Conservation (phyloP, 2,113 vertebrate species). For the Amblyopsis rosae region DNA sequence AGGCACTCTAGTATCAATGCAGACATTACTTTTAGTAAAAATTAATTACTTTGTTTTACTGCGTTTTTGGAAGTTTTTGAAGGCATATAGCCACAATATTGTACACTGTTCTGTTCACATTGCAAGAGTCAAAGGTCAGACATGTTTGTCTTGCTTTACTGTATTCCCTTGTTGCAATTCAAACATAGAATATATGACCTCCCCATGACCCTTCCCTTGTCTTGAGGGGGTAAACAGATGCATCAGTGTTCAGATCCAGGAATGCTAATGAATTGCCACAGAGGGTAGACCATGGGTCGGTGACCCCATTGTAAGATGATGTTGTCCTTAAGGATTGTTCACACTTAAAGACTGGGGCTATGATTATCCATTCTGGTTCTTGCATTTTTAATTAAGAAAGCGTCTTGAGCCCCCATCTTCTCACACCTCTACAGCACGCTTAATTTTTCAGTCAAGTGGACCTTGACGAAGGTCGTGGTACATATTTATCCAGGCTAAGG, state of each 20-base stretch:
- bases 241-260: slow-evolving; percentile 14
- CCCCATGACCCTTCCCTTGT: slow-evolving; percentile 28
- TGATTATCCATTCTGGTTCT: slow-evolving; percentile 25
- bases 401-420: slow-evolving; percentile 6
- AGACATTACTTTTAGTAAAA: not conserved
- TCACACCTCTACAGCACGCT: slow-evolving; percentile 10
- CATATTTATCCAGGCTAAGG: slow-evolving; percentile 43
- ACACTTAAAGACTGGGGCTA: slow-evolving; percentile 22
- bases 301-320: slow-evolving; percentile 28
- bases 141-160: not conserved
- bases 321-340: slow-evolving; percentile 26
- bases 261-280: slow-evolving; percentile 24
- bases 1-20: not conserved
- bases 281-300: slow-evolving; percentile 17
- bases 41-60: not conserved
- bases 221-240: slow-evolving; percentile 20
- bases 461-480: slow-evolving; percentile 32
- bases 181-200: slow-evolving; percentile 7
- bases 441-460: not conserved
- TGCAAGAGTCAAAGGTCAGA: slow-evolving; percentile 7
- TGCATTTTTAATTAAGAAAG: slow-evolving; percentile 1
- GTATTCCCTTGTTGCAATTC: not conserved
- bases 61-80: not conserved
- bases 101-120: not conserved
- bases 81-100: not conserved